Conservation (phyloP, 2,888 invertebrate species). For the Neria commutata region DNA sequence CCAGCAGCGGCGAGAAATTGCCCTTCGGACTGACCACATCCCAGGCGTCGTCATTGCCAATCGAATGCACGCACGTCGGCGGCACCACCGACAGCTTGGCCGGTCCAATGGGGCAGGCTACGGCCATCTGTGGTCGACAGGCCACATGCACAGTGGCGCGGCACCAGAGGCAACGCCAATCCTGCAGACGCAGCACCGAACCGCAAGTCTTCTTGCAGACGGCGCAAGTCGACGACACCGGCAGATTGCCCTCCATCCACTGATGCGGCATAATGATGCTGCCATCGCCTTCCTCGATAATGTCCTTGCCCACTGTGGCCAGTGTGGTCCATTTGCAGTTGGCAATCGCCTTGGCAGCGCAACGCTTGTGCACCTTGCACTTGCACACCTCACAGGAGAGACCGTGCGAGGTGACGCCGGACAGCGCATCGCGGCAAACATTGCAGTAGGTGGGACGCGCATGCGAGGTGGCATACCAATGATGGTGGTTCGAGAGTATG, state of each 20-base stretch:
- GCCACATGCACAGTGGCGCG: conserved; percentile 89
- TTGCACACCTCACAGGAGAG: conserved; percentile 97
- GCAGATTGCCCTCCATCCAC: conserved; percentile 97
- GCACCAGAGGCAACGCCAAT: conserved; percentile 98
- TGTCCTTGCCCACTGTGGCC: conserved; percentile 91
- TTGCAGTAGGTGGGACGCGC: conserved; percentile 97
- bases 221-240: conserved; percentile 90
- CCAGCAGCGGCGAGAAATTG: conserved; percentile 76
- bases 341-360: conserved; percentile 89
- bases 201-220: conserved; percentile 97
- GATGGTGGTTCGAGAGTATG: conserved; percentile 73
- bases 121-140: conserved; percentile 80
- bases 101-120: conserved; percentile 85
- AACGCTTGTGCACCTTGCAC: conserved; percentile 95
- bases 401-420: conserved; percentile 93
- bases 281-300: conserved; percentile 91
- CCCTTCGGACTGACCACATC: conserved; percentile 76
- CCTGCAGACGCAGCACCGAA: conserved; percentile 91
- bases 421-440: conserved; percentile 91
- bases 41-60: conserved; percentile 90
- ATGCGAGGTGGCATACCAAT: conserved; percentile 91
- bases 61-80: conserved; percentile 89
- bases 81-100: conserved; percentile 92
- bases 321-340: conserved; percentile 98
- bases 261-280: conserved; percentile 95